A percentile compares a stretch with the other conserved stretches of the same genome.
Conservation (phyloP, 2,113 vertebrate genomes). For the Tachysurus fulvidraco region DNA sequence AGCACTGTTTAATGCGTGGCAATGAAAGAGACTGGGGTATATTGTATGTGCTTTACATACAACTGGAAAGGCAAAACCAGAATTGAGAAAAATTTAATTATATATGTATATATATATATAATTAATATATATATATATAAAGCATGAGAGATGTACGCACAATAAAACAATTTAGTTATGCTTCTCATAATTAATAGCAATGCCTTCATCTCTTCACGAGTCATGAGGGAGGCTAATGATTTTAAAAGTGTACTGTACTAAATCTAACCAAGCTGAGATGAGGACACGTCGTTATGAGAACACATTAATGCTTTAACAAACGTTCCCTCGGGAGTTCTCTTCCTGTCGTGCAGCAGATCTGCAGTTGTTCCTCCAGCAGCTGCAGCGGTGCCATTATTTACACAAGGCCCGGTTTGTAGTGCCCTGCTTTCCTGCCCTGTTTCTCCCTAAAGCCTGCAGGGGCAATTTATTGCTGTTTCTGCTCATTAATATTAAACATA, state of each 20-base stretch:
- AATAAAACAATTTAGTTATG: neutral
- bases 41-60: neutral
- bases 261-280: neutral
- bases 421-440: slow-evolving; percentile 47
- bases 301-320: slow-evolving; percentile 28
- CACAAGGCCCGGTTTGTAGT: slow-evolving; percentile 60
- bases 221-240: slow-evolving; percentile 14
- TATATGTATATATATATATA: too few relatives aligned
- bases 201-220: neutral
- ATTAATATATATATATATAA: too few relatives aligned
- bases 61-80: neutral
- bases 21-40: neutral
- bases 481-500: slow-evolving; percentile 74
- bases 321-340: neutral
- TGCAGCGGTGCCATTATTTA: slow-evolving; percentile 63
- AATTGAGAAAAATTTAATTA: neutral
- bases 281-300: slow-evolving; percentile 6
- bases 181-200: neutral
- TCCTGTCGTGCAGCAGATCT: neutral
- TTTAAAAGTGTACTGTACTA: slow-evolving; percentile 13
- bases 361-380: slow-evolving; percentile 20
- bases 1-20: neutral
- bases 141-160: too few relatives aligned
- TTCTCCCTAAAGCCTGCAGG: slow-evolving; percentile 55
- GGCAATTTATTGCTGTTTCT: slow-evolving; percentile 67